These are phyloP conservation scores for Crossoptilon crossoptilon DNA, from an alignment of 2,797 vertebrate genomes.

Conservation along the genomic window DNA sequence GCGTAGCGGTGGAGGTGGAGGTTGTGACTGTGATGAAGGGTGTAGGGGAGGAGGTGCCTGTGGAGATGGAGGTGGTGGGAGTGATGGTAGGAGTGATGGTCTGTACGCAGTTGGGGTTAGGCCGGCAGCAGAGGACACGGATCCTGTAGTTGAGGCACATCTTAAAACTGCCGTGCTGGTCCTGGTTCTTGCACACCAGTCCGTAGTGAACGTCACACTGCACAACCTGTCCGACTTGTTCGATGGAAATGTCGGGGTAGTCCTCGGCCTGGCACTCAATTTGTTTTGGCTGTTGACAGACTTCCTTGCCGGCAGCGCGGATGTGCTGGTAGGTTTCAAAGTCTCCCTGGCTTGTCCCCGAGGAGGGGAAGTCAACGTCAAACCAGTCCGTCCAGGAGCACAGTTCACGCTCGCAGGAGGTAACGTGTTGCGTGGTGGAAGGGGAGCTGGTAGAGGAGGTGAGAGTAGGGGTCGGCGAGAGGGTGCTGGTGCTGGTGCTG, in stretches of 20 bases:
- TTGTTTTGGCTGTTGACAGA: slow-evolving; percentile 30
- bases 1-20: too few species aligned
- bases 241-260: background rate
- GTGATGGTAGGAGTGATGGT: fast-evolving
- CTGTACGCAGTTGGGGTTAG: fast-evolving
- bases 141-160: slow-evolving; percentile 64
- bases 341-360: background rate
- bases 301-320: background rate
- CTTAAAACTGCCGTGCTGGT: slow-evolving; percentile 20
- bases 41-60: background rate
- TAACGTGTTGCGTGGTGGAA: background rate
- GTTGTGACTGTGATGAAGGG: too few species aligned
- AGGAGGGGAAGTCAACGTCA: too few species aligned
- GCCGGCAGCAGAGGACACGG: slow-evolving; percentile 50
- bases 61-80: fast-evolving
- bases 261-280: slow-evolving; percentile 53
- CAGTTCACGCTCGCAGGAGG: fast-evolving
- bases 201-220: slow-evolving; percentile 58
- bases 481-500: background rate
- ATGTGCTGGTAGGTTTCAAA: slow-evolving; percentile 37
- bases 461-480: fast-evolving
- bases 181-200: slow-evolving; percentile 68
- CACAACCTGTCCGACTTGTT: slow-evolving; percentile 55
- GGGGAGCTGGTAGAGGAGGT: fast-evolving
- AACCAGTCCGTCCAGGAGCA: slow-evolving; percentile 54